Evolutionary conservation across 2,797 vertebrate species (phyloP), one percentile per base, ranked within the genome.

Genomic region (Periparus ater): DNA sequence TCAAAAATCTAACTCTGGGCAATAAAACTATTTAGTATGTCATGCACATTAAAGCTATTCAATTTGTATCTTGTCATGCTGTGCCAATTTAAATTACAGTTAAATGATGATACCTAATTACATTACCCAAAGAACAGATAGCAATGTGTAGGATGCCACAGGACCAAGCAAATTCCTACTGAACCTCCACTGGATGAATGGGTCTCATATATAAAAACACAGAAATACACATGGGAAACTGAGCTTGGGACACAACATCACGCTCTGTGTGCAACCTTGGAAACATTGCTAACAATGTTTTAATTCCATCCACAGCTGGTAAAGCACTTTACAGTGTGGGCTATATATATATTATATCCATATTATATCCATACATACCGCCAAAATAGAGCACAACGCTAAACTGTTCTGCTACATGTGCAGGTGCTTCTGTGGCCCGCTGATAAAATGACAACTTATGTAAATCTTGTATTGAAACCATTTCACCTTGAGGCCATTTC

Each of bases 31-130:
- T 81, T 86, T 48, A 80, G 32, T 66, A 61, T 22, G 36, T 48
- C 72, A 79, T 1, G 19, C 58, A 84, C 32, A 23, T 76, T 88
- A 91, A 90, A 95, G 53, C 54, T 68, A 34, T 66, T 81, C 58
- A 45, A 48, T 70, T 88, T 84, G 76, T 73, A 76, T 80, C 82
- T 72, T 88, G 62, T 84, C 73, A 92, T 85, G 58, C 71, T 44
- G 17, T 70, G 70, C 73, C 79, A 86, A 58, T 86, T 94, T 70
- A 78, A 91, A 81, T 81, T 68, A 88, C 6, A 45, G n/a, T 47
- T 86, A 84, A 82, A 86, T 38, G 13, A 89, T 85, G 57, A 74
- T 53, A 88, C 18, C 70, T 63, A n/a, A 88, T 89, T 91, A 82
- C 82, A 88, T 83, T 72, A 77, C 30, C 38, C 58, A 50, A 60